Evolutionary conservation across 2,888 invertebrate species (phyloP), one percentile per base, ranked within the genome.

Genomic region (Philopedon plagiatum): DNA sequence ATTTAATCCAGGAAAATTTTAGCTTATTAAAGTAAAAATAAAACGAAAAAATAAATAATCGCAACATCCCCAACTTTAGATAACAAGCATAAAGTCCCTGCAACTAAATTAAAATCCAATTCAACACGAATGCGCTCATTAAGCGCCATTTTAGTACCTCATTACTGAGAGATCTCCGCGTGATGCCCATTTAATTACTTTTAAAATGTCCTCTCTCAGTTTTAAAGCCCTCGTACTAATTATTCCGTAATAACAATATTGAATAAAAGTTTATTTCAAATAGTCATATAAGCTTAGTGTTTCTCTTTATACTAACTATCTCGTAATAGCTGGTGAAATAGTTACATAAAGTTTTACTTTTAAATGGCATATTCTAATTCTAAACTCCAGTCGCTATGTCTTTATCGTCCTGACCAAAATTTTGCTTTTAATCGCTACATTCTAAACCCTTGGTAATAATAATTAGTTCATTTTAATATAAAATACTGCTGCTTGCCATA

Each of bases 171-270:
- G 29, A 54, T 54, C 51, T 18, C 11, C 23, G n/a, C 46, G 9
- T 9, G 29, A 54, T 54, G 29, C 7, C 29, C 29, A 29, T 32
- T 54, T 54, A 54, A 54, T 54, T 54, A 26, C 13, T 29, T 54
- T 54, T 26, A 54, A 54, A 54, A 54, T 15, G 29, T 5, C 18
- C 15, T 5, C 15, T 15, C 8, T 23, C 46, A 29, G 15, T 54
- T 18, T 15, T 41, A 41, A 51, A 13, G 13, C 26, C 15, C 8
- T n/a, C 7, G 26, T 54, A 29, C 18, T 54, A 23, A n/a, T 49
- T 51, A 29, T 15, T 51, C 11, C 26, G 7, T 29, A 54, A 29
- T 29, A 13, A 15, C 15, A 39, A 32, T 51, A 23, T n/a, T n/a
- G 8, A n/a, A 49, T 49, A 23, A 49, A 49, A 23, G 23, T 26